Evolutionary conservation across 2,888 invertebrate species (phyloP).

Genomic region (Scaptomyza parva): DNA sequence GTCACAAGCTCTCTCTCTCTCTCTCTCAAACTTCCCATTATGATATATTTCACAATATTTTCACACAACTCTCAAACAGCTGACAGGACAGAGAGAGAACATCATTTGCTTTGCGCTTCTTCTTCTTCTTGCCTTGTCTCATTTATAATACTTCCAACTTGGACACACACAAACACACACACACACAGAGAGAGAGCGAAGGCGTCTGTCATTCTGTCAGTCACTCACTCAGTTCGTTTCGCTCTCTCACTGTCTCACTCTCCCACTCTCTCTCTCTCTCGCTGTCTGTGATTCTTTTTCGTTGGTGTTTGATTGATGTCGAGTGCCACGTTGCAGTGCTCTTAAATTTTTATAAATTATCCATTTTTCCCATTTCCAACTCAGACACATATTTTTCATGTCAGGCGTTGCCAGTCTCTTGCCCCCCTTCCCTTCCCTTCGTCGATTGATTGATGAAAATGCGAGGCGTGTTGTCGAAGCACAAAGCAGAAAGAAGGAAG

Average conservation of each 20-base stretch:
- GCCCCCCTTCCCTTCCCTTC: not conserved
- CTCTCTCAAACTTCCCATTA: conserved; percentile 39
- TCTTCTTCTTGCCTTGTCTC: conserved; percentile 30
- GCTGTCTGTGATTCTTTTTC: conserved; percentile 41
- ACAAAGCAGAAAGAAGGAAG: not conserved
- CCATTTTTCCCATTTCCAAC: conserved; percentile 72
- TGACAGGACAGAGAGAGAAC: conserved; percentile 20
- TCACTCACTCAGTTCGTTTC: conserved; percentile 30
- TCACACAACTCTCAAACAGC: conserved; percentile 42
- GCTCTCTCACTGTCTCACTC: not conserved
- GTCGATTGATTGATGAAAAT: conserved; percentile 71
- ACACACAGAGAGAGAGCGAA: conserved; percentile 4
- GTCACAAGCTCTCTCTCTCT: not conserved
- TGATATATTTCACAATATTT: conserved; percentile 57
- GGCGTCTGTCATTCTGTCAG: conserved; percentile 56
- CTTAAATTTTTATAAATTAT: conserved; percentile 81
- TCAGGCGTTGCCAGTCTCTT: conserved; percentile 42
- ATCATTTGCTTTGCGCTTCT: not conserved
- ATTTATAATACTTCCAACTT: conserved; percentile 57
- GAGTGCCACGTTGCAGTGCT: conserved; percentile 71
- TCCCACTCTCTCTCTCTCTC: not conserved
- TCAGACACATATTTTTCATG: conserved; percentile 74
- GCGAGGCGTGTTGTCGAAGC: conserved; percentile 62
- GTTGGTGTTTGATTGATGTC: conserved; percentile 62
- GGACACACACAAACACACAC: conserved; percentile 8